These are phyloP conservation scores for Hirtodrosophila trivittata DNA, from an alignment of 2,888 invertebrate genomes.

Conservation along the genomic window DNA sequence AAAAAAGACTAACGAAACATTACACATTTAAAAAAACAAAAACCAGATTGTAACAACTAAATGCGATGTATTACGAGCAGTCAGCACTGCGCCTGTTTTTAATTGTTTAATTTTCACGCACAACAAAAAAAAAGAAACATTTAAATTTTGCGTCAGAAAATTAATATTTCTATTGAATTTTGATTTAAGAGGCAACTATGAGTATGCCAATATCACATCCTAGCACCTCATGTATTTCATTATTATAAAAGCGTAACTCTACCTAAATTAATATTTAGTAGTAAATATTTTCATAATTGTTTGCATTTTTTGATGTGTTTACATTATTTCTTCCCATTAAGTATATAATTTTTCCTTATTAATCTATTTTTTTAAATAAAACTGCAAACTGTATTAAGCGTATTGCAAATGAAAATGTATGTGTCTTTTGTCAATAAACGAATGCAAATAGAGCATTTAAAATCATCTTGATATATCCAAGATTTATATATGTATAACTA, in stretches of 20 bases:
- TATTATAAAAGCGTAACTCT: constrained; percentile 56
- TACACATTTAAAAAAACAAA: constrained; percentile 42
- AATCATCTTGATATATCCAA: constrained; percentile 19
- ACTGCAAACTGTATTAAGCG: constrained; percentile 65
- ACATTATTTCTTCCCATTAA: constrained; percentile 31
- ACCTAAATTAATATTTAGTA: constrained; percentile 55
- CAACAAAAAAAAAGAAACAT: constrained; percentile 39
- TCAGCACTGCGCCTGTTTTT: constrained; percentile 27
- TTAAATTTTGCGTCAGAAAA: constrained; percentile 27
- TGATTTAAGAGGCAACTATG: constrained; percentile 33
- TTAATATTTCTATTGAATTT: constrained; percentile 2
- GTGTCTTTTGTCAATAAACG: constrained; percentile 50
- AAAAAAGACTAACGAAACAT: constrained; percentile 62
- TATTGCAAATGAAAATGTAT: constrained; percentile 47
- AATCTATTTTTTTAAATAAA: constrained; percentile 52
- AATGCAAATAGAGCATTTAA: constrained; percentile 40
- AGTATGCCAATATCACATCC: constrained; percentile 33
- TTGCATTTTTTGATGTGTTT: constrained; percentile 52
- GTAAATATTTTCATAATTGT: constrained; percentile 31
- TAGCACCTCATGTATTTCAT: constrained; percentile 61
- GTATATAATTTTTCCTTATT: constrained; percentile 30
- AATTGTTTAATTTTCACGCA: constrained; percentile 47
- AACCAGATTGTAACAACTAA: constrained; percentile 32
- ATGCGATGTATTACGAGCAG: constrained; percentile 34
- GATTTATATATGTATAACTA: background rate